phyloP scores from a whole-genome alignment of 2,797 vertebrate genomes.

The Gambusia yucatana region DNA sequence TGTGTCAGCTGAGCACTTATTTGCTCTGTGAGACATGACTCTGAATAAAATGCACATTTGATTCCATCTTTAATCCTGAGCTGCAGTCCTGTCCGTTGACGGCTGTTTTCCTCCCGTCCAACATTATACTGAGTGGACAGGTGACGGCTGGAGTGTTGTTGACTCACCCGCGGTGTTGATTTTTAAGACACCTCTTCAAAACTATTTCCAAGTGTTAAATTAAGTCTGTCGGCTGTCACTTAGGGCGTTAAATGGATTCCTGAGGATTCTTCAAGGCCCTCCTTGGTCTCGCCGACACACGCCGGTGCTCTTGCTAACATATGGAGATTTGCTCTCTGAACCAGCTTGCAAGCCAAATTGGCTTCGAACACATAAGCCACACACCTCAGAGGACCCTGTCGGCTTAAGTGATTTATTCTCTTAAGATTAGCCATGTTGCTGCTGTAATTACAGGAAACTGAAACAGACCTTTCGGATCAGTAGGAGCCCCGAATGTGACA shows the following conservation, averaged over 20 bases:
- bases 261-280: slow-evolving; percentile 44
- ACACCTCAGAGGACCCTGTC: slow-evolving; percentile 65
- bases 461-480: slow-evolving; percentile 41
- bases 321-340: slow-evolving; percentile 73
- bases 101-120: slow-evolving; percentile 6
- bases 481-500: slow-evolving; percentile 1
- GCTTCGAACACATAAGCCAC: slow-evolving; percentile 47
- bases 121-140: slow-evolving; percentile 42
- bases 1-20: slow-evolving; percentile 17
- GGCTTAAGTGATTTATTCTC: slow-evolving; percentile 73
- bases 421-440: slow-evolving; percentile 49
- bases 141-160: slow-evolving; percentile 50
- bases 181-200: slow-evolving; percentile 34
- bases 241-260: slow-evolving; percentile 44
- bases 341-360: slow-evolving; percentile 52
- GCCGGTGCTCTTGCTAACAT: slow-evolving; percentile 51
- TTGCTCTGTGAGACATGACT: slow-evolving; percentile 28
- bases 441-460: slow-evolving; percentile 74
- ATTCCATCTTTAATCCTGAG: slow-evolving; percentile 3
- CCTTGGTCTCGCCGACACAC: slow-evolving; percentile 16
- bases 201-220: slow-evolving; percentile 44
- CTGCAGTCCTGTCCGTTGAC: slow-evolving; percentile 26
- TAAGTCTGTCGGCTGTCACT: slow-evolving; percentile 48
- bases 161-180: slow-evolving; percentile 22
- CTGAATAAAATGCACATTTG: neutral